Base-by-base conservation (phyloP, 2,888 invertebrate genomes). In the Gryllus longicercus region DNA sequence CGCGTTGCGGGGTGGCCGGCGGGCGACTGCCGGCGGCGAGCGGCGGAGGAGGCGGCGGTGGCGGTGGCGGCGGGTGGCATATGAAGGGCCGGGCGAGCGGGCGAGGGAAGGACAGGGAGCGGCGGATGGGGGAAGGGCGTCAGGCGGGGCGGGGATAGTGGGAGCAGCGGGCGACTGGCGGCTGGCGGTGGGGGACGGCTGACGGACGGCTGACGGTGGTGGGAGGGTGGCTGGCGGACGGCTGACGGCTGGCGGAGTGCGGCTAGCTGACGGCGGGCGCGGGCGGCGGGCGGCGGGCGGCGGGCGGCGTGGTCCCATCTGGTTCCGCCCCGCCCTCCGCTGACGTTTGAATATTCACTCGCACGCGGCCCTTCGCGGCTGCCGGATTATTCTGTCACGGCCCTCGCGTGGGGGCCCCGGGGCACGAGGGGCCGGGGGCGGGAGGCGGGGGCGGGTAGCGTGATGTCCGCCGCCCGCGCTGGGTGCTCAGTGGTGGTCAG, bases 271-370 rank as follows among this genome's bases (percentile, higher is more conserved):
- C 14, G 63, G 63, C 63, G 14, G 8, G 1, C 4, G n/a, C 1
- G 5, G 63, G 63, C 63, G 63, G 18, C 16, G 3, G 63, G 25
- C 25, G 4, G 8, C 8, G 38, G 38, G 38, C 25, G 4, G 63
- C 14, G 63, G 63, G 63, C 63, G n/a, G 63, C 38, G 16, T 4
- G 63, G 63, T 63, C 16, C n/a, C 63, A 63, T 63, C 14, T 63
- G 63, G 63, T 63, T 63, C 14, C 63, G 5, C 63, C n/a, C 63
- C 16, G 63, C 63, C 63, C 63, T 63, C 63, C n/a, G 63, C 63
- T 63, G 63, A 63, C 63, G 63, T 63, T 63, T 63, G 63, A 63
- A 63, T 63, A 63, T 63, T 63, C 63, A 63, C 63, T 63, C 63
- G 63, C 63, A 63, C 63, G 14, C 63, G 14, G 63, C 16, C 63